Base-by-base conservation (phyloP, 2,888 invertebrate species). In the Troilus luridus region DNA sequence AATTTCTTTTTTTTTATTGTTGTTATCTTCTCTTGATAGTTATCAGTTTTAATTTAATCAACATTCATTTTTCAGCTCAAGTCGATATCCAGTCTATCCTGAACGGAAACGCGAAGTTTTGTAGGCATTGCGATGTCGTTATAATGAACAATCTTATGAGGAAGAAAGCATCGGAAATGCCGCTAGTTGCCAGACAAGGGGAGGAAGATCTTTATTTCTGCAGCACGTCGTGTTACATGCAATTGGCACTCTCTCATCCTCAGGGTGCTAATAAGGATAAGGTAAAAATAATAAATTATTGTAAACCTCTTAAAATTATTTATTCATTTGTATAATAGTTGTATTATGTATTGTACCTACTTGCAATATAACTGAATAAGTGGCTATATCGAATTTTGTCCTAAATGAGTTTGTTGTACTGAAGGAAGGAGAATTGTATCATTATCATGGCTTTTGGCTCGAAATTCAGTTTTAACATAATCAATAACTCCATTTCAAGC, bases 81-180 rank as follows among this genome's bases (percentile, higher is more conserved):
- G 97, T 98, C 93, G 98, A 98, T 94, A 97, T 99, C 92, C 98
- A 98, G 94, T 97, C 97, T 93, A 97, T 99, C 93, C 95, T 99
- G 88, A 98, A 98, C 93, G 98, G 98, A 10, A 97, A 97, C 72
- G 97, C 97, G 0, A 98, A 98, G 94, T 97, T 98, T 94, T 99
- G 99, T 94, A 96, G 97, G 77, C 98, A 98, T 94, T 99, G 99
- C 94, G 98, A 98, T 94, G 97, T 98, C 89, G 97, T 98, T n/a
- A 97, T 98, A 92, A 94, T 97, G 93, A 97, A 97, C 94, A 97
- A 97, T 92, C 96, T 97, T 92, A 97, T 98, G 90, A 95, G 96
- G 93, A 97, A 97, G 93, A 97, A 97, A 94, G 96, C 97, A 0
- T 93, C 93, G 17, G 92, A 94, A 91, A 92, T 94, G 91, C 94